Evolutionary conservation across 64 coral and sea anemone genomes (phyloP), one percentile per base, ranked within the genome.

Genomic region (Actinia tenebrosa): DNA sequence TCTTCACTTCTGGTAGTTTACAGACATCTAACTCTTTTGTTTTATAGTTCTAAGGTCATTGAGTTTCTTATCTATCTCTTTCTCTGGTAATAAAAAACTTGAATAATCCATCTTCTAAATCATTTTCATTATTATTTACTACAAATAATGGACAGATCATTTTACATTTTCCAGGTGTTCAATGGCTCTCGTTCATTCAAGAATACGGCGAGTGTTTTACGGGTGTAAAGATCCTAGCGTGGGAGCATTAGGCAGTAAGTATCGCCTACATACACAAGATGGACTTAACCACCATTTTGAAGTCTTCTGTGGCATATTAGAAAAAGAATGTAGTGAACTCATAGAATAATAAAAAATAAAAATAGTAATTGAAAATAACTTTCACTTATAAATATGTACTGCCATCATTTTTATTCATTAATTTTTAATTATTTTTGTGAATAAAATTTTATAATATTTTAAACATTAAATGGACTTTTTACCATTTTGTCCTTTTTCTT

Each of bases 281-380:
- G 88, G 90, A 71, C 83, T 94, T 13, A 99, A 99, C 53, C 97
- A 99, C 77, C 97, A 99, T 59, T 99, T 93, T 95, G 97, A 99
- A 61, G 97, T 95, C 25, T 99, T 99, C 77, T 53, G 54, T 81
- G 95, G 85, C 20, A 44, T 98, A 16, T 80, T 98, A 44, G 89
- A 94, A 27, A 53, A 84, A 53, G 87, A 98, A 30, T 98, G 92
- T 78, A 77, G 47, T 25, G 18, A 84, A 53, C 71, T 94, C 0
- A 81, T 30, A 37, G 30, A 37, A 1, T 1, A 37, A 37, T 37
- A 37, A 37, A 37, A 37, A 37, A 37, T 37, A 37, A n/a, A n/a
- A n/a, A 37, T 37, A 37, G 1, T 27, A 10, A 37, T 0, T 75
- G 20, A 42, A 75, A 26, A 26, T 3, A 3, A 75, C 26, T 27